Conservation (phyloP, 2,113 vertebrate genomes). For the Maylandia zebra region DNA sequence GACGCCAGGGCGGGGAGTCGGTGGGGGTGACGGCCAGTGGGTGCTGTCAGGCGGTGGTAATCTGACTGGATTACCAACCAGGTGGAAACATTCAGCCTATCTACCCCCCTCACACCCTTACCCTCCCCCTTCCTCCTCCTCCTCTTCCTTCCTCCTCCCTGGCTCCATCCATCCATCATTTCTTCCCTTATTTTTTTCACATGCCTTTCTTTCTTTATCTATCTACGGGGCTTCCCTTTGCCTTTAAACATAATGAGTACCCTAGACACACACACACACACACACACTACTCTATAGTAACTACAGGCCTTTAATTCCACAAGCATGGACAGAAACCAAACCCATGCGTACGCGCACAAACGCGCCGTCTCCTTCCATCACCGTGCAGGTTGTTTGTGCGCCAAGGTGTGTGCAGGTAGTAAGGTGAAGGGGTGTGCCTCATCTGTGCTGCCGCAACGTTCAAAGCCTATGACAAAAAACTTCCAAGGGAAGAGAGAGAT, state of each 20-base stretch:
- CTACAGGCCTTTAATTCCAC: background rate
- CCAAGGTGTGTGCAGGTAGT: constrained; percentile 8
- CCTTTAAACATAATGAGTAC: background rate
- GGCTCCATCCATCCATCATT: constrained; percentile 17
- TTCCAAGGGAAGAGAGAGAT: constrained; percentile 6
- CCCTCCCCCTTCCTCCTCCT: background rate
- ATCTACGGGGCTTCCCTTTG: background rate
- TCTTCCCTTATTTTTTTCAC: background rate
- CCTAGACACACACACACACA: background rate
- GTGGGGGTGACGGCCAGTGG: constrained; percentile 56
- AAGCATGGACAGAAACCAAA: background rate
- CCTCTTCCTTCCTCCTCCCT: background rate
- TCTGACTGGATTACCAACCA: constrained; percentile 76
- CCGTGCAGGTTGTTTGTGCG: background rate
- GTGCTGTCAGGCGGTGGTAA: constrained; percentile 72
- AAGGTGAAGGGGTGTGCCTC: constrained; percentile 25
- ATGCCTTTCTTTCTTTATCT: background rate
- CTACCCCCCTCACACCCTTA: constrained; percentile 16
- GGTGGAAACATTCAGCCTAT: constrained; percentile 72
- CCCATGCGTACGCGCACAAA: background rate
- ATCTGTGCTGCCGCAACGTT: constrained; percentile 4
- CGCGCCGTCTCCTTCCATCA: background rate
- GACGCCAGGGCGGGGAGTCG: constrained; percentile 47
- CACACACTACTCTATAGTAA: background rate
- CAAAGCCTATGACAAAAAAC: constrained; percentile 39